Percentiles rank a stretch among this genome's conserved stretches.
Evolutionary conservation across 2,113 vertebrate species (phyloP).

Genomic region (Glaucomys volans): DNA sequence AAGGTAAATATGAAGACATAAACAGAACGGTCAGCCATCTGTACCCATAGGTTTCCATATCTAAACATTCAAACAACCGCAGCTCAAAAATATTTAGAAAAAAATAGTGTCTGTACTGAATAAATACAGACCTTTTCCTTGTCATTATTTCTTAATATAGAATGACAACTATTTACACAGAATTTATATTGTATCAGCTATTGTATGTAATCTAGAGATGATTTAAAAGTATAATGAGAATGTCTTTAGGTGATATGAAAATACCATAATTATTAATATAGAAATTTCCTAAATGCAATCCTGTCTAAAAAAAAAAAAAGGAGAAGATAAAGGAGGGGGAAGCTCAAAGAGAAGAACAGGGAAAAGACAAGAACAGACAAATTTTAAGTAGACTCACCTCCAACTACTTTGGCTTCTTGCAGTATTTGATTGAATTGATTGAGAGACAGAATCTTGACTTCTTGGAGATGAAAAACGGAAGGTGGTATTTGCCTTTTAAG

Average conservation of each 20-base stretch:
- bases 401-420: constrained; percentile 77
- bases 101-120: background rate
- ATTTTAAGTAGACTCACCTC: constrained; percentile 80
- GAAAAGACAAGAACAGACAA: constrained; percentile 39
- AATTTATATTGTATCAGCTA: background rate
- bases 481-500: constrained; percentile 81
- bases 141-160: constrained; percentile 5
- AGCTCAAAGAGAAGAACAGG: background rate
- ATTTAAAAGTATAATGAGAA: background rate
- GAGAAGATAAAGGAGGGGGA: background rate
- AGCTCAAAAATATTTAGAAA: background rate
- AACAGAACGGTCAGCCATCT: background rate
- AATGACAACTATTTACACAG: background rate
- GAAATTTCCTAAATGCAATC: constrained; percentile 54
- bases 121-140: background rate
- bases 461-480: constrained; percentile 66
- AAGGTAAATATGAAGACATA: background rate
- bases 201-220: background rate
- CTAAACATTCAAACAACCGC: background rate
- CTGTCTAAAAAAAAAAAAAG: background rate
- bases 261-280: background rate
- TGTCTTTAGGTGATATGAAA: background rate
- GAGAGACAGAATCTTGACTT: constrained; percentile 75
- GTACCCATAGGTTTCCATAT: background rate
- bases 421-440: constrained; percentile 66